A percentile compares a stretch with the other conserved stretches of the same genome.
Evolutionary conservation across 2,888 invertebrate genomes (phyloP).

Genomic region (Cyrtodaria siliqua): DNA sequence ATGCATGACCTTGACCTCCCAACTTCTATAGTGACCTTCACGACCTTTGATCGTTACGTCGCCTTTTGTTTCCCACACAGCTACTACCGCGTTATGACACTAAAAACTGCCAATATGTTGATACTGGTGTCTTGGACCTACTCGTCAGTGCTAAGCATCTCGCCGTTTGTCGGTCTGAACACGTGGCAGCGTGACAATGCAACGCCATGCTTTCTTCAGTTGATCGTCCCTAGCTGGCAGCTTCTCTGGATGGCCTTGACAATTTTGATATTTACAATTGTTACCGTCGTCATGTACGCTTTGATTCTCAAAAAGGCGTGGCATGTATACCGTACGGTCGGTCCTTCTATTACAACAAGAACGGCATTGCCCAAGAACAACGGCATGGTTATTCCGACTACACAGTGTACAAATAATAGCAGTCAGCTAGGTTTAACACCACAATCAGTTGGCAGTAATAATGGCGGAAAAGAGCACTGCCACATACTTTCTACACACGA

Average conservation of each 20-base stretch:
- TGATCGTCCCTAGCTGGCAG: conserved; percentile 27
- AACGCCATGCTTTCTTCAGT: conserved; percentile 36
- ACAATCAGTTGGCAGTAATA: not conserved
- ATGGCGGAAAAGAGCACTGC: not conserved
- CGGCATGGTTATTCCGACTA: no score
- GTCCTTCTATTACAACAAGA: not conserved
- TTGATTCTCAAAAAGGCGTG: conserved; percentile 53
- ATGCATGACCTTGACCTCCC: conserved; percentile 61
- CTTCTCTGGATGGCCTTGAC: conserved; percentile 43
- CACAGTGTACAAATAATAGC: not conserved
- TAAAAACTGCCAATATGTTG: conserved; percentile 20
- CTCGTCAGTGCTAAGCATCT: conserved; percentile 18
- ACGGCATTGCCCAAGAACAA: not conserved
- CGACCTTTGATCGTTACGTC: conserved; percentile 62
- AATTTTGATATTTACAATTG: conserved; percentile 36
- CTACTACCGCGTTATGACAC: conserved; percentile 46
- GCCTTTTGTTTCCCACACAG: conserved; percentile 58
- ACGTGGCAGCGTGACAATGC: conserved; percentile 21
- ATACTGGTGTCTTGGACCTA: conserved; percentile 49
- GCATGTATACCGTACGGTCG: conserved; percentile 18
- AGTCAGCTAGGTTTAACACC: no score
- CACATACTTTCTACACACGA: not conserved
- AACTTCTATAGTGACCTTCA: conserved; percentile 56
- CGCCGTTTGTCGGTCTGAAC: conserved; percentile 49
- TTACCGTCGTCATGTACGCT: conserved; percentile 55